phyloP scores from a whole-genome alignment of 1,140 invertebrate genomes.

The Platyscapa corneri region DNA sequence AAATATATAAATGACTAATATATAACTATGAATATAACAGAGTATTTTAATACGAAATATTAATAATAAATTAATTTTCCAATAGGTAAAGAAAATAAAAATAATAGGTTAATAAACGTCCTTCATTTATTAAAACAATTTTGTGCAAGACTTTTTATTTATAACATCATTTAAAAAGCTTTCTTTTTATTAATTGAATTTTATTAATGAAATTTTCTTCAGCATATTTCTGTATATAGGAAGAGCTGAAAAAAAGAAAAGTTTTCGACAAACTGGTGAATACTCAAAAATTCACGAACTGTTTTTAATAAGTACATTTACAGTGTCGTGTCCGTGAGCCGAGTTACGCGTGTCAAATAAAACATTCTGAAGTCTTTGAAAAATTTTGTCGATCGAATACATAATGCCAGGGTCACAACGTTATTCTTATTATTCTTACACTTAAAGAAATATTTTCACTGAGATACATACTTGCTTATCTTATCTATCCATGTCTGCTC shows the following conservation, averaged over 20 bases:
- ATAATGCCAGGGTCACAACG: not conserved
- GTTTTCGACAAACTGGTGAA: not conserved
- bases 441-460: not conserved
- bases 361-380: slow-evolving; percentile 46
- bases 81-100: not conserved
- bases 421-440: not conserved
- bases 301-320: not conserved
- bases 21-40: too few relatives aligned
- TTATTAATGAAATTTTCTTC: too few relatives aligned
- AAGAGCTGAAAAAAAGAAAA: too few relatives aligned
- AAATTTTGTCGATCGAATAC: slow-evolving; percentile 25
- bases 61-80: too few relatives aligned
- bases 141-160: not conserved
- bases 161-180: not conserved
- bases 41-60: too few relatives aligned
- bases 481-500: not conserved
- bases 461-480: not conserved
- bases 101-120: not conserved
- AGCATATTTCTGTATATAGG: too few relatives aligned
- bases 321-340: not conserved
- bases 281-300: slow-evolving; percentile 1
- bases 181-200: not conserved
- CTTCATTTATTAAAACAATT: not conserved
- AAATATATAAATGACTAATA: too few relatives aligned
- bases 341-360: slow-evolving; percentile 40